Base-by-base conservation (phyloP, 1,140 invertebrate genomes). In the Ceratosolen solmsi region DNA sequence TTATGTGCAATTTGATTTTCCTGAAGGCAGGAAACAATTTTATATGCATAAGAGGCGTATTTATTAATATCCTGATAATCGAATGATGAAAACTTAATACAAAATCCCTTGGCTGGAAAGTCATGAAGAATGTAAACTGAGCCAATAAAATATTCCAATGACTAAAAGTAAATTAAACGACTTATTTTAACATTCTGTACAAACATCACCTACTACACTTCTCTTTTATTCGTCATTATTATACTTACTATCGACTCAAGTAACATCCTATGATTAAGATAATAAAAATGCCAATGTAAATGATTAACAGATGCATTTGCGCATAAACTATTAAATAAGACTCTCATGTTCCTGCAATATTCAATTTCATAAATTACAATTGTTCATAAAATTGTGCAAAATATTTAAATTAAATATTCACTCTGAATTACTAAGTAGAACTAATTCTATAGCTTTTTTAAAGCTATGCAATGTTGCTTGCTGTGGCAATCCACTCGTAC, bases 281-380 rank as follows among this genome's bases (percentile, higher is more conserved):
- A 94, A 87, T 95, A 95, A 1, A 94, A 87, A 90, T 97, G 96
- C 87, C 94, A 94, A 87, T 97, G 96, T 51, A 95, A 92, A 91
- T 97, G 96, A 90, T 97, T 97, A 0, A 97, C 95, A 41, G 96
- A 96, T 58, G 96, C 95, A 89, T 94, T 93, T 27, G 93, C 96
- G 91, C 95, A 95, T 33, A 96, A 89, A 87, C 95, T 95, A 90
- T 97, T 97, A 87, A 96, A 96, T 46, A 93, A 93, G 60, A 95
- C 89, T 78, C 94, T 92, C 13, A 96, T 90, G 86, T 92, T 88
- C 74, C 88, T 90, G 56, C 30, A 84, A 83, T 82, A 77, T 54
- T 76, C 82, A 82, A 36, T 49, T 46, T 63, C 22, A 33, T 82
- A 33, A 68, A 60, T 46, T 80, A 56, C 79, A 49, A 15, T 30